A percentile compares a stretch with the other conserved stretches of the same genome.
phyloP scores from a whole-genome alignment of 1,140 invertebrate species.

The Megalopta genalis region DNA sequence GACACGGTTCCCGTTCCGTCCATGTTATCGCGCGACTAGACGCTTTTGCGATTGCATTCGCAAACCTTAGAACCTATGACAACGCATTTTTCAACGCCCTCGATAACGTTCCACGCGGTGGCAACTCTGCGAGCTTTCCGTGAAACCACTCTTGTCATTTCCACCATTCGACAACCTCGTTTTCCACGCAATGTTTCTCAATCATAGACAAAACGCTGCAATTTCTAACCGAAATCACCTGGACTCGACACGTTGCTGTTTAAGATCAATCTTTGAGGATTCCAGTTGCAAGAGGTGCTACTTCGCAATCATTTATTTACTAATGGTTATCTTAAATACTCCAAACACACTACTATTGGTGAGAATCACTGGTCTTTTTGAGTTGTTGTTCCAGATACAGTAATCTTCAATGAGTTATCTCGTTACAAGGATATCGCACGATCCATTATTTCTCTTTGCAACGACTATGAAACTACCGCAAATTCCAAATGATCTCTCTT shows the following conservation, averaged over 20 bases:
- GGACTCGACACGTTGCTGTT: neutral
- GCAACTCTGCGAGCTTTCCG: neutral
- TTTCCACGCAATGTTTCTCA: neutral
- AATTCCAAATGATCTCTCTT: neutral
- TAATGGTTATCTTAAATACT: neutral
- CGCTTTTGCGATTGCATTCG: neutral
- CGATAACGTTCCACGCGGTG: neutral
- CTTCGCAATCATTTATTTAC: too few relatives aligned
- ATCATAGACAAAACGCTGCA: slow-evolving; percentile 5
- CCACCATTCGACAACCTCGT: neutral
- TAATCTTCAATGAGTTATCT: too few relatives aligned
- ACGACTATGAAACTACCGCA: neutral
- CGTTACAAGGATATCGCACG: neutral
- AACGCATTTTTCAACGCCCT: slow-evolving; percentile 3
- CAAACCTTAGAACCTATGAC: neutral
- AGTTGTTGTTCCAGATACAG: neutral
- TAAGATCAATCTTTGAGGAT: neutral
- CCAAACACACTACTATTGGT: too few relatives aligned
- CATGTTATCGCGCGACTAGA: neutral
- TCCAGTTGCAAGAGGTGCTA: neutral
- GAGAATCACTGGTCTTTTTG: neutral
- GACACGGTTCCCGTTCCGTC: neutral
- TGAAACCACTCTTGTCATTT: slow-evolving; percentile 11
- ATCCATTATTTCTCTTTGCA: neutral
- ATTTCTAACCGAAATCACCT: neutral